Percentiles rank a stretch among this genome's conserved stretches.
Evolutionary conservation across 2,888 invertebrate genomes (phyloP).

Genomic region (Hypomecis atomaria): DNA sequence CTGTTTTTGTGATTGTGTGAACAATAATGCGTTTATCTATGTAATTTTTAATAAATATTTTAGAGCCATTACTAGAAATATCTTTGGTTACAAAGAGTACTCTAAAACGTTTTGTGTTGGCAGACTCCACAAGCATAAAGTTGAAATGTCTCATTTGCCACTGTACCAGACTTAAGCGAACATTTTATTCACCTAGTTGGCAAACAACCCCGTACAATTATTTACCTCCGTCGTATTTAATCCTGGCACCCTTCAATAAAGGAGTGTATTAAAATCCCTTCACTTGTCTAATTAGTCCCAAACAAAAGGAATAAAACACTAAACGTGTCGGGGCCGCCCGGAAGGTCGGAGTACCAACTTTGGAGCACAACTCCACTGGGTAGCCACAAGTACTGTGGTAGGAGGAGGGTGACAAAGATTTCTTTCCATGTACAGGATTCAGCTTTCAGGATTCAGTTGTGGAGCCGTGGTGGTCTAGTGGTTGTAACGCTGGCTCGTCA

Average conservation of each 20-base stretch:
- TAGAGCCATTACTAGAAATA: no score
- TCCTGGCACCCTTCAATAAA: conserved; percentile 14
- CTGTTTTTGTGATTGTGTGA: no score
- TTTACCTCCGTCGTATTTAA: conserved; percentile 6
- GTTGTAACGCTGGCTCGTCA: no score
- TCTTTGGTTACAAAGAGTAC: no score
- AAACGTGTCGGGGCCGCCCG: conserved; percentile 17
- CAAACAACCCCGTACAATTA: conserved; percentile 6
- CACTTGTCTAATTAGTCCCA: conserved; percentile 21
- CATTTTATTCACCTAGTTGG: neutral
- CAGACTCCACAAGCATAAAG: neutral
- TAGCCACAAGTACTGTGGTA: conserved; percentile 8
- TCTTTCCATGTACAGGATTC: no score
- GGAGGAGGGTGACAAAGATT: conserved; percentile 6
- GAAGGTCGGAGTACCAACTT: conserved; percentile 33
- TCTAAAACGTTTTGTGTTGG: no score
- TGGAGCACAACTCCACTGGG: conserved; percentile 30
- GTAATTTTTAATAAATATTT: no score
- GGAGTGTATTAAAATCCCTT: conserved; percentile 21
- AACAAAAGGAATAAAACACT: conserved; percentile 34
- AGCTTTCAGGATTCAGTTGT: no score
- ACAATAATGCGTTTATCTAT: no score
- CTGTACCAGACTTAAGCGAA: neutral
- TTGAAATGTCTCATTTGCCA: no score
- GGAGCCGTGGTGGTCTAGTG: no score